phyloP scores from a whole-genome alignment of 2,113 vertebrate genomes.

The rat (Rattus norvegicus) region GRCr8 NC_086028.1:55651001-55651500 shows the following conservation, averaged over 20 bases:
- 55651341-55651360: not conserved
- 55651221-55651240: conserved; percentile 94
- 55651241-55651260: conserved; percentile 71
- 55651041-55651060: not conserved
- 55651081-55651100: accelerated
- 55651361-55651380: not conserved
- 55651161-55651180: conserved; percentile 95
- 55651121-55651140: conserved; percentile 83
- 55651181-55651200: conserved; percentile 96
- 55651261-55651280: not conserved
- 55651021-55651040: not conserved
- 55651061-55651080: not conserved
- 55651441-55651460: not conserved
- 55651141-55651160: conserved; percentile 53
- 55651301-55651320: not conserved
- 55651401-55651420: not conserved
- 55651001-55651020: not conserved
- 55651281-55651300: not conserved
- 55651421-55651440: not conserved
- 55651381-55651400: not conserved
- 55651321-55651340: not conserved
- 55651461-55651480: conserved; percentile 74
- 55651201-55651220: conserved; percentile 96
- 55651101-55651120: not conserved
- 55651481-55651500: conserved; percentile 93